Evolutionary conservation across 2,888 invertebrate genomes (phyloP).

Genomic region (Calameuta filiformis): DNA sequence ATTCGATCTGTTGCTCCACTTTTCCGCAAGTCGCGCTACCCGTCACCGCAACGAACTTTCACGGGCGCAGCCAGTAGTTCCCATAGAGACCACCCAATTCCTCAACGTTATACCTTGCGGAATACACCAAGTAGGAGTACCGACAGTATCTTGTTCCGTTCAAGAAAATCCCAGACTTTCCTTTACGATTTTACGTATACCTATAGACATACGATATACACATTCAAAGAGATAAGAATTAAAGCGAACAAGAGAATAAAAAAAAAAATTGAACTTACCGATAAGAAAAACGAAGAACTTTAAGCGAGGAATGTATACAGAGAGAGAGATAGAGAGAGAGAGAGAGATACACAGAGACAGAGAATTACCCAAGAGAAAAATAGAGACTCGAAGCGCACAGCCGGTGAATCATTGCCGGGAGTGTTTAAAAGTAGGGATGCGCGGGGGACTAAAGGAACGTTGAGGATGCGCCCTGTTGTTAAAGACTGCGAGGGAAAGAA

Average conservation of each 20-base stretch:
- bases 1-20: too few relatives aligned
- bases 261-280: neutral
- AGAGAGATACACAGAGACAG: neutral
- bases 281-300: neutral
- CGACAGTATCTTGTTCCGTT: too few relatives aligned
- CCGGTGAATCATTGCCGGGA: constrained; percentile 41
- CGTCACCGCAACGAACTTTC: too few relatives aligned
- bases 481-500: neutral
- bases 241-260: neutral
- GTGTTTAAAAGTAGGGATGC: constrained; percentile 21
- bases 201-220: too few relatives aligned
- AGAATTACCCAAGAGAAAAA: neutral
- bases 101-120: too few relatives aligned
- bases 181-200: too few relatives aligned
- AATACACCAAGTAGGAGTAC: too few relatives aligned
- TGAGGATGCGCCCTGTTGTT: neutral
- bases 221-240: neutral
- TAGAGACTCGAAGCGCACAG: constrained; percentile 5
- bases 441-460: neutral
- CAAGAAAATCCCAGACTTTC: too few relatives aligned
- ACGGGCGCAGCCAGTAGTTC: too few relatives aligned
- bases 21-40: too few relatives aligned
- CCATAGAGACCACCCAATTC: too few relatives aligned
- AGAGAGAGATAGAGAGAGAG: too few relatives aligned
- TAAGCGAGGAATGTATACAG: neutral